Base-by-base conservation (phyloP, 2,113 vertebrate genomes). In the Erythrocebus patas region DNA sequence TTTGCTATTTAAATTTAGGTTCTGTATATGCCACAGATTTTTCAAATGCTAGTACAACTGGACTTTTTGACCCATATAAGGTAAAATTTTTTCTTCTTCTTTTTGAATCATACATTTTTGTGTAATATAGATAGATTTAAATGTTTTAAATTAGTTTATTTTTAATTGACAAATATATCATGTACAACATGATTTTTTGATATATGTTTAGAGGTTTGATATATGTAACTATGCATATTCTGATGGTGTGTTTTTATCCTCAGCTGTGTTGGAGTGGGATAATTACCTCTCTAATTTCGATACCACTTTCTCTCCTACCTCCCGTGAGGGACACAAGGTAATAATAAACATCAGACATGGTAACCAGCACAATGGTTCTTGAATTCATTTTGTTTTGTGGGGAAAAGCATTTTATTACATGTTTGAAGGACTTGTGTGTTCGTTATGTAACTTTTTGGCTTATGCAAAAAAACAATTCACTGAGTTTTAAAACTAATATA, bases 31-130 rank as follows among this genome's bases (percentile, higher is more conserved):
- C 99, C 61, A 99, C 99, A n/a, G 99, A 99, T 98, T 99, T 99
- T 97, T 99, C 99, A 22, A 99, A 99, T 97, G 99, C 99, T 89
- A 99, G 99, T 95, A 23, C 99, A 66, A 99, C 99, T 6, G 99
- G 99, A 14, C 78, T 99, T 66, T 99, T 99, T 97, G 99, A 99
- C 92, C 98, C 99, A 6, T 99, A 99, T 84, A 98, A 98, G 99
- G 99, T 99, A 98, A 68, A 64, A 20, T 20, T 55, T 92, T 66
- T 35, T 87, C 91, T 0, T 80, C 70, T 96, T 38, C n/a, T 94
- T 75, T 87, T n/a, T 91, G 43, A 85, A 45, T 89, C 40, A 30
- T 23, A 70, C 6, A 1, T 35, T 93, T 96, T 97, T 83, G 1
- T 87, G 61, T 83, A 81, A 79, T 50, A 80, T 2, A 0, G 30